phyloP scores from a whole-genome alignment of 2,113 vertebrate genomes.

The Symphodus melops region DNA sequence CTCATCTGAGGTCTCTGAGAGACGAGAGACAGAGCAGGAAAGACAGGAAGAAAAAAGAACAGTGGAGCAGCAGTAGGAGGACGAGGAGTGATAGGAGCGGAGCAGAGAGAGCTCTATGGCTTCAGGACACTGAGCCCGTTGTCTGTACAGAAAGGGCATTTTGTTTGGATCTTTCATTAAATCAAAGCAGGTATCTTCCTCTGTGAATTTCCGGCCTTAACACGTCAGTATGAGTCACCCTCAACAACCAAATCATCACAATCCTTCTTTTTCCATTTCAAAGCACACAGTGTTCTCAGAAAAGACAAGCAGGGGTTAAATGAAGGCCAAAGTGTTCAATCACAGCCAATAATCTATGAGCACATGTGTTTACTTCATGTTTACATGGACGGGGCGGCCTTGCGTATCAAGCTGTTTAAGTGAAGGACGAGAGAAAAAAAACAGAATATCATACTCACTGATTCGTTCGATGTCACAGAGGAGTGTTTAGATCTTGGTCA shows the following conservation, averaged over 20 bases:
- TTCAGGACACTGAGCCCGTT: not conserved
- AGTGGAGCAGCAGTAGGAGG: conserved; percentile 21
- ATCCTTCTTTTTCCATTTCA: conserved; percentile 6
- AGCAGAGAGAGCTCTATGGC: not conserved
- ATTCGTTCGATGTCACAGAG: too few relatives aligned
- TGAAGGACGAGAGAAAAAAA: too few relatives aligned
- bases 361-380: not conserved
- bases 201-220: not conserved
- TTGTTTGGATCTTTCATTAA: not conserved
- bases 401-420: too few relatives aligned
- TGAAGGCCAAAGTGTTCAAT: not conserved
- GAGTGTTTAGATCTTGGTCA: too few relatives aligned
- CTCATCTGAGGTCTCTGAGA: conserved; percentile 86
- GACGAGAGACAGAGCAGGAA: conserved; percentile 56
- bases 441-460: too few relatives aligned
- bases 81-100: not conserved
- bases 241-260: not conserved
- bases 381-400: too few relatives aligned
- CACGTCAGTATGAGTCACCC: not conserved
- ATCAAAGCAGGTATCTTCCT: not conserved
- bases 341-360: not conserved
- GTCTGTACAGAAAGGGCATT: not conserved
- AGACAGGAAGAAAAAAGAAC: conserved; percentile 29
- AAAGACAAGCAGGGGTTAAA: conserved; percentile 1
- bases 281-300: not conserved